These are phyloP conservation scores for Molossus alvarezi DNA, from an alignment of 2,797 vertebrate genomes.

Conservation along the genomic window DNA sequence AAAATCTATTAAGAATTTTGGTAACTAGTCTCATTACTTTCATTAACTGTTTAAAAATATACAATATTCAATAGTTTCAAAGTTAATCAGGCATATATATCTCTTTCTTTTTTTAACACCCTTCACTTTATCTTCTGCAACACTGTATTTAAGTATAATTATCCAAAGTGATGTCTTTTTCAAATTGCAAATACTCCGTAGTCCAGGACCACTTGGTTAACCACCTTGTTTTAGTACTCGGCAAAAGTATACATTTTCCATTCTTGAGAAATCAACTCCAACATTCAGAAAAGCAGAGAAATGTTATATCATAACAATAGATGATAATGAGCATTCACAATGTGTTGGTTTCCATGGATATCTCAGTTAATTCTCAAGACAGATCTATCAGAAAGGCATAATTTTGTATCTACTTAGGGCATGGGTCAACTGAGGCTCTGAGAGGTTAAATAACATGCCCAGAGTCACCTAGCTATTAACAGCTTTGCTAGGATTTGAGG, in stretches of 20 bases:
- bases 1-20: neutral
- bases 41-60: slow-evolving; percentile 34
- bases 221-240: neutral
- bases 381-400: neutral
- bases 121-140: neutral
- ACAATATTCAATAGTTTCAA: neutral
- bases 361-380: slow-evolving; percentile 10
- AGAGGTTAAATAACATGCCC: neutral
- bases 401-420: neutral
- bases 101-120: neutral
- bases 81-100: neutral
- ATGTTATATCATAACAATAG: neutral
- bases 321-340: neutral
- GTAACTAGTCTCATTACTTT: neutral
- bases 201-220: neutral
- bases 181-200: neutral
- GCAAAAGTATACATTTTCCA: neutral
- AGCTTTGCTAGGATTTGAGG: neutral
- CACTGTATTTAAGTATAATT: neutral
- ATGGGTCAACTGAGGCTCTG: neutral
- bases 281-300: neutral
- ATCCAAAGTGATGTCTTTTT: neutral
- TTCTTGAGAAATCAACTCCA: neutral
- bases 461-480: neutral
- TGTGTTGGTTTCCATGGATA: neutral